Evolutionary conservation across 2,797 vertebrate species (phyloP), one percentile per base, ranked within the genome.

Genomic region (Amazonetta brasiliensis): DNA sequence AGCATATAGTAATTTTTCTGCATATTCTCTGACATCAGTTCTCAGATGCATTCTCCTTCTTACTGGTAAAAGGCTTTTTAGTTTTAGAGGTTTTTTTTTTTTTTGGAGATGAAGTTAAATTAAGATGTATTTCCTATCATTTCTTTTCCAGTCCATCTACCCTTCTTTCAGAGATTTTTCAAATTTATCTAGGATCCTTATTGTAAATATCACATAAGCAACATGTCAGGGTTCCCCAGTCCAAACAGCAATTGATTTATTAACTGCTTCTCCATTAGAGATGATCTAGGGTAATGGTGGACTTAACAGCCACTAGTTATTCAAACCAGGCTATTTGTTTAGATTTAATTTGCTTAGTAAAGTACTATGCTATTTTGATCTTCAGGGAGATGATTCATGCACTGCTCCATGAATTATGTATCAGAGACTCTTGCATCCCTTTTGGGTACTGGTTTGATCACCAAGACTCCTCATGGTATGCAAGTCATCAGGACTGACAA

Each of bases 311-410:
- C 33, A 33, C n/a, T 72, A 84, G 88, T 39, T 83, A 86, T 72
- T 92, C 37, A 78, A 92, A 78, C 10, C 21, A 79, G 76, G 56
- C 19, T 43, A 37, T 83, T 90, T 82, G 62, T 92, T 95, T 84
- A 76, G 15, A 5, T 71, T 62, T 84, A 89, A 92, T 94, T 93
- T 92, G 25, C 90, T 92, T 96, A 93, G 94, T 85, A 84, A 87
- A 76, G 7, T 74, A 43, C 21, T 39, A 14, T 14, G 58, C 20
- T 83, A 35, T 90, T 89, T 86, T 84, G 54, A 64, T 77, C 48
- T 90, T 88, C 19, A 50, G 30, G 37, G 52, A 60, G 60, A 41
- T 55, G 74, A 22, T 55, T 59, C 46, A 12, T 3, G 7, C 7
- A 23, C 28, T 72, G 23, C 52, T 67, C 74, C 33, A 18, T 77